These are phyloP conservation scores for Octomys mimax DNA, from an alignment of 2,797 vertebrate species.

Conservation along the genomic window DNA sequence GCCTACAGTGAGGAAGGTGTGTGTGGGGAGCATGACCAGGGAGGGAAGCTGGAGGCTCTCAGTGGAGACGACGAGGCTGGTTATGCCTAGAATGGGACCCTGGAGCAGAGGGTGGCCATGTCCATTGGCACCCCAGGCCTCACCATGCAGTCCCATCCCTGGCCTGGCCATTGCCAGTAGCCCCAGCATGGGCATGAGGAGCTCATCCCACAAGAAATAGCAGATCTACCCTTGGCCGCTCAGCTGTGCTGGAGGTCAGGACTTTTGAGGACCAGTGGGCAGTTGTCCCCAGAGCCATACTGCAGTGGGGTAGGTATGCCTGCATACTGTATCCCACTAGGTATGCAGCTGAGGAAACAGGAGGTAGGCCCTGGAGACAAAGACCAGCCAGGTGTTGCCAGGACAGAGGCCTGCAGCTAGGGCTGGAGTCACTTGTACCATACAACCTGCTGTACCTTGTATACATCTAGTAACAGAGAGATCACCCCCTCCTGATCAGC, in stretches of 20 bases:
- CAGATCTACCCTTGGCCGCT: background rate
- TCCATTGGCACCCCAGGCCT: background rate
- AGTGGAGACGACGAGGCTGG: background rate
- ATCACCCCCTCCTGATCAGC: background rate
- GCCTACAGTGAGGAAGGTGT: background rate
- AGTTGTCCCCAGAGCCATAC: background rate
- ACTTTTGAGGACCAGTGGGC: background rate
- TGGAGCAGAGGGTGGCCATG: background rate
- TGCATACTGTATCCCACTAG: background rate
- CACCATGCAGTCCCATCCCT: background rate
- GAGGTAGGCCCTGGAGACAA: background rate
- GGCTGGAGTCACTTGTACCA: background rate
- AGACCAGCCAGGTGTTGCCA: rapidly evolving
- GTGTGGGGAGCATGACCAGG: background rate
- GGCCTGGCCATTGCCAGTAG: background rate
- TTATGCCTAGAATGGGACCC: background rate
- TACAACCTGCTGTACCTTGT: background rate
- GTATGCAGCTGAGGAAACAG: background rate
- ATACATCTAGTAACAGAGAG: background rate
- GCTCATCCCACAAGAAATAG: background rate
- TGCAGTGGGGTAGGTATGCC: rapidly evolving
- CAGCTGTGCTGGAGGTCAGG: background rate
- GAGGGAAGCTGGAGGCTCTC: background rate
- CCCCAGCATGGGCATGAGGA: background rate
- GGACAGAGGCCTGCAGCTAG: background rate